Percentiles rank a stretch among this genome's conserved stretches.
These are phyloP conservation scores for roundworm (Caenorhabditis elegans) DNA, from an alignment of 1,140 invertebrate genomes.

Conservation along the genomic window WBcel235 BX284602.5:5903001-5903500, in stretches of 20 bases:
- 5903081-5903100: not conserved
- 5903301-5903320: slow-evolving; percentile 27
- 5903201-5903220: not conserved
- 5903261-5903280: not conserved
- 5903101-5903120: slow-evolving; percentile 33
- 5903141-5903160: slow-evolving; percentile 18
- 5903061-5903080: no score
- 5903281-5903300: slow-evolving; percentile 5
- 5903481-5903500: slow-evolving; percentile 10
- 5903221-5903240: not conserved
- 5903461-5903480: slow-evolving; percentile 3
- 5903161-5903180: slow-evolving; percentile 31
- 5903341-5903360: not conserved
- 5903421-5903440: not conserved
- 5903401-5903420: not conserved
- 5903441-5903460: slow-evolving; percentile 17
- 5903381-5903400: slow-evolving; percentile 25
- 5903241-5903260: not conserved
- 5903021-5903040: no score
- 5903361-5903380: slow-evolving; percentile 19
- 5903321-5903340: slow-evolving; percentile 26
- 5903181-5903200: slow-evolving; percentile 15
- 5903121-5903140: slow-evolving; percentile 21
- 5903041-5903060: no score
- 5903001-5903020: no score